A percentile compares a stretch with the other conserved stretches of the same genome.
Conservation (phyloP, 2,888 invertebrate species). For the Euzetes globulus region DNA sequence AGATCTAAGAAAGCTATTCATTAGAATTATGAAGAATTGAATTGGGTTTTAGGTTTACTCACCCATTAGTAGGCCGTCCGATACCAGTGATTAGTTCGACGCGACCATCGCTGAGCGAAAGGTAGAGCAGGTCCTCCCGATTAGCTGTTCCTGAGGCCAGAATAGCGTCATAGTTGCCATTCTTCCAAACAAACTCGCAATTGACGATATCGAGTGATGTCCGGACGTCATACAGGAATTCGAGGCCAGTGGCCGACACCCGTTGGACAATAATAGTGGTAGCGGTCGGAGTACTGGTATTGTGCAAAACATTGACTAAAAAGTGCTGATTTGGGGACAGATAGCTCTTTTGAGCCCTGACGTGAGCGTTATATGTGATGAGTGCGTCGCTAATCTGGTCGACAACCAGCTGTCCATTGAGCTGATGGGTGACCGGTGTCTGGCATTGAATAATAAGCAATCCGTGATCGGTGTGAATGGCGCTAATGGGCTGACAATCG, state of each 20-base stretch:
- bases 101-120: conserved; percentile 64
- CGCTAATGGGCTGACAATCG: conserved; percentile 62
- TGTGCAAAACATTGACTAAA: conserved; percentile 35
- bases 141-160: conserved; percentile 35
- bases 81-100: conserved; percentile 68
- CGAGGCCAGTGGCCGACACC: conserved; percentile 52
- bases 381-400: conserved; percentile 67
- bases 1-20: conserved; percentile 21
- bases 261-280: conserved; percentile 37
- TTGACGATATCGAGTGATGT: conserved; percentile 59
- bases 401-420: conserved; percentile 60
- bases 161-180: conserved; percentile 38
- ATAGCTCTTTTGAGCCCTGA: conserved; percentile 57
- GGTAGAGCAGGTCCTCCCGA: conserved; percentile 58
- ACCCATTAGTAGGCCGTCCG: conserved; percentile 46
- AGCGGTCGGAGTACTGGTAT: conserved; percentile 30
- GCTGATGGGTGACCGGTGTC: conserved; percentile 58
- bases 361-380: conserved; percentile 54
- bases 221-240: conserved; percentile 65
- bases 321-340: conserved; percentile 37
- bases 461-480: conserved; percentile 64
- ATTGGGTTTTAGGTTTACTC: neutral
- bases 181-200: conserved; percentile 39
- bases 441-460: conserved; percentile 63
- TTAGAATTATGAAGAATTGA: neutral